Evolutionary conservation across 2,888 invertebrate genomes (phyloP).

Genomic region (Tinea semifulvella): DNA sequence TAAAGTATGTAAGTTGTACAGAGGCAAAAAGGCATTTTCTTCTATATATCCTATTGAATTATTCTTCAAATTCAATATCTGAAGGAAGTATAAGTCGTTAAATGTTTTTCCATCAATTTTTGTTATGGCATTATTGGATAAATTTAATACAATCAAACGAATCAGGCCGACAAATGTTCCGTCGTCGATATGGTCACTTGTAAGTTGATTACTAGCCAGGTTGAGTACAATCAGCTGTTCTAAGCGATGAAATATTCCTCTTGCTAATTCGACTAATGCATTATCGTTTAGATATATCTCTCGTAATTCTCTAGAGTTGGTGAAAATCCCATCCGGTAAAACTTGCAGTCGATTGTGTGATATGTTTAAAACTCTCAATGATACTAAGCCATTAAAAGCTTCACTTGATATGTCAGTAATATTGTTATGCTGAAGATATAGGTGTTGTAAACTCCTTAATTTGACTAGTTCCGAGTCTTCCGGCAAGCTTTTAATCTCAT

Average conservation of each 20-base stretch:
- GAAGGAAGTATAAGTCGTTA: conserved; percentile 85
- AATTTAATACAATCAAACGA: conserved; percentile 82
- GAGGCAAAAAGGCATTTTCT: conserved; percentile 85
- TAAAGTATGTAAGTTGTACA: conserved; percentile 88
- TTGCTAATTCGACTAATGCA: conserved; percentile 81
- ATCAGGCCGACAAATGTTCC: conserved; percentile 87
- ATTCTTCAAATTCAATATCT: conserved; percentile 85
- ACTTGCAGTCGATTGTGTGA: conserved; percentile 85
- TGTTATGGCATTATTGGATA: conserved; percentile 87
- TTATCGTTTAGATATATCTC: conserved; percentile 89
- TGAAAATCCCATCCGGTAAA: conserved; percentile 83
- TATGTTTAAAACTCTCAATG: conserved; percentile 83
- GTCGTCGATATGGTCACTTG: conserved; percentile 84
- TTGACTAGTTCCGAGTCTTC: conserved; percentile 80
- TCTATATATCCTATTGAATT: conserved; percentile 90
- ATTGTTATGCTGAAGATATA: conserved; percentile 85
- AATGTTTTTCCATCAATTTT: conserved; percentile 85
- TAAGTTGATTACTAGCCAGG: conserved; percentile 84
- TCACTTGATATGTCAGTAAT: conserved; percentile 81
- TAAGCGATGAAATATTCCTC: conserved; percentile 83
- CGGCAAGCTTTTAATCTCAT: conserved; percentile 76
- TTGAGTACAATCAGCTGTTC: conserved; percentile 87
- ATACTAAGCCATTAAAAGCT: conserved; percentile 80
- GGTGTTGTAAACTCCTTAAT: conserved; percentile 78
- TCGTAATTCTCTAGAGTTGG: conserved; percentile 80